phyloP scores from a whole-genome alignment of 2,888 invertebrate genomes.

The Spilarctia lutea region DNA sequence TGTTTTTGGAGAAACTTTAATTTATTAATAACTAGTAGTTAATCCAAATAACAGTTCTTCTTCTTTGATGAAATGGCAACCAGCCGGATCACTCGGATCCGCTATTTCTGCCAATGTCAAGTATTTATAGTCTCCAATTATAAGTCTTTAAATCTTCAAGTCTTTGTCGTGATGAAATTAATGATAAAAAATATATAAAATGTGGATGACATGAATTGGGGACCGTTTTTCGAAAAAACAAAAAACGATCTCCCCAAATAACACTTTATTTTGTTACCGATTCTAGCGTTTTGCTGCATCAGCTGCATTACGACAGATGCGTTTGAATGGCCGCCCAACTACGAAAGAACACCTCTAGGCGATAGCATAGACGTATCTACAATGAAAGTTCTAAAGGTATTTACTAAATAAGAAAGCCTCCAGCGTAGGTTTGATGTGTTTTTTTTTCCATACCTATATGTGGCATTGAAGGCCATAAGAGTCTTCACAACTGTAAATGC shows the following conservation, averaged over 20 bases:
- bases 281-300: neutral
- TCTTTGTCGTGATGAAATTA: too few species aligned
- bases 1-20: neutral
- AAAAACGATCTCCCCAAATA: too few species aligned
- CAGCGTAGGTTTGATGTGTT: neutral
- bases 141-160: too few species aligned
- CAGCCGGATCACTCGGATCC: too few species aligned
- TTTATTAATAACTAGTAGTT: neutral
- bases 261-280: neutral
- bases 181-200: too few species aligned
- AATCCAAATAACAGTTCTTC: neutral
- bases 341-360: conserved; percentile 58
- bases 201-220: too few species aligned
- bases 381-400: conserved; percentile 65
- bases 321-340: conserved; percentile 20
- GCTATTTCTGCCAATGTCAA: too few species aligned
- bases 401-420: neutral
- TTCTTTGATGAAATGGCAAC: too few species aligned
- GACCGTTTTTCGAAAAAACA: too few species aligned
- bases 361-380: conserved; percentile 65
- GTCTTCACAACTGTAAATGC: too few species aligned
- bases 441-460: neutral
- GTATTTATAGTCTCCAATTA: too few species aligned
- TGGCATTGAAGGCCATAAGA: neutral
- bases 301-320: neutral